Percentiles rank a stretch among this genome's conserved stretches.
phyloP scores from a whole-genome alignment of 2,797 vertebrate genomes.

The Gymnodraco acuticeps region DNA sequence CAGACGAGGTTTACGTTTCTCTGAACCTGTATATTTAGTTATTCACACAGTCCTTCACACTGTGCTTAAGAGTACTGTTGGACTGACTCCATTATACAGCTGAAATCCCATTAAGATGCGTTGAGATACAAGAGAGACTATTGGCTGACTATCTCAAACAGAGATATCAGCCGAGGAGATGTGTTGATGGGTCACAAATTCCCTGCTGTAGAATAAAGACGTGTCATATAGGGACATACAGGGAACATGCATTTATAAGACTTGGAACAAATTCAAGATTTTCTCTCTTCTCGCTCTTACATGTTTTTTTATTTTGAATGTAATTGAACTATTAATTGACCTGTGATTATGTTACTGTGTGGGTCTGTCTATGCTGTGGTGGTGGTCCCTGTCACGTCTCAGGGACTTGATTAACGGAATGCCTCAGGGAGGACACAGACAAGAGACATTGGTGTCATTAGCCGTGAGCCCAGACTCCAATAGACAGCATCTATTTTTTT shows the following conservation, averaged over 20 bases:
- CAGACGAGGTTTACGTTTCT: slow-evolving; percentile 33
- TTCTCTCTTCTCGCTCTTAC: not conserved
- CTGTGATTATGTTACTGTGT: slow-evolving; percentile 26
- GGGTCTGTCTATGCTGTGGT: slow-evolving; percentile 37
- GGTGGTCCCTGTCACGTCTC: slow-evolving; percentile 62
- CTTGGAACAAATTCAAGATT: not conserved
- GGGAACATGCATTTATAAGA: slow-evolving; percentile 12
- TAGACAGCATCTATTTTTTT: slow-evolving; percentile 68
- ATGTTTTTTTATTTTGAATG: slow-evolving; percentile 6
- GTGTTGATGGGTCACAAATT: slow-evolving; percentile 60
- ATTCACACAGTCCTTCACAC: slow-evolving; percentile 57
- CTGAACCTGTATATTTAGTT: slow-evolving; percentile 48
- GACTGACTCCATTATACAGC: slow-evolving; percentile 68
- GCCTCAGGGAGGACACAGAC: slow-evolving; percentile 72
- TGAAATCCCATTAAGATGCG: slow-evolving; percentile 76
- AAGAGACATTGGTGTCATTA: slow-evolving; percentile 77
- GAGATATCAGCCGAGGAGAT: slow-evolving; percentile 58
- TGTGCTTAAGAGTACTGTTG: slow-evolving; percentile 54
- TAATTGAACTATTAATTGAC: slow-evolving; percentile 23
- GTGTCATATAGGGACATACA: slow-evolving; percentile 12
- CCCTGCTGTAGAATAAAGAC: slow-evolving; percentile 42
- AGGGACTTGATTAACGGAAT: slow-evolving; percentile 77
- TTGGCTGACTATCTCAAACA: slow-evolving; percentile 61
- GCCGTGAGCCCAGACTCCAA: slow-evolving; percentile 50
- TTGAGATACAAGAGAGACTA: slow-evolving; percentile 70